These are phyloP conservation scores for Pseudomyrmex dendroicus DNA, from an alignment of 1,140 invertebrate genomes.

Conservation along the genomic window DNA sequence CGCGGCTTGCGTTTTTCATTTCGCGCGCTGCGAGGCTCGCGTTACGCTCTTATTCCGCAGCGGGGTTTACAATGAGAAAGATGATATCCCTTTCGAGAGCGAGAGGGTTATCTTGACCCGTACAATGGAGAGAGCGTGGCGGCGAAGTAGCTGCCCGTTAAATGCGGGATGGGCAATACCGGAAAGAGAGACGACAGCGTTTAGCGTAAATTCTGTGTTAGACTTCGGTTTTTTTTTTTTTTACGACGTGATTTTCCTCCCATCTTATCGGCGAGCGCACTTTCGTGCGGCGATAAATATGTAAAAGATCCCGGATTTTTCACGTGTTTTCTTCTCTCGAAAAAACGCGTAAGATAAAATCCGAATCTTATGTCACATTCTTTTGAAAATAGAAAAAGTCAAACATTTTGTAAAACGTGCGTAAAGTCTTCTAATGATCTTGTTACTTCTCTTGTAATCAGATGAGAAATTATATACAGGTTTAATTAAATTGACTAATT, in stretches of 20 bases:
- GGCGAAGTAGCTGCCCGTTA: constrained; percentile 52
- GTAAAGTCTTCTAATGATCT: too few relatives aligned
- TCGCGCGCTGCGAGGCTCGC: constrained; percentile 54
- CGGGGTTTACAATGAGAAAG: constrained; percentile 63
- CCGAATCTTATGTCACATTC: too few relatives aligned
- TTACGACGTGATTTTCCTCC: constrained; percentile 40
- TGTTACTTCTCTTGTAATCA: too few relatives aligned
- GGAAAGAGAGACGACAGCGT: constrained; percentile 32
- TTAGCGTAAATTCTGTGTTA: constrained; percentile 36
- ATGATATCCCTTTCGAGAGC: constrained; percentile 54
- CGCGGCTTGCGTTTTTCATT: constrained; percentile 33
- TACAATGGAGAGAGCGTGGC: constrained; percentile 25
- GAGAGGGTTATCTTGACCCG: constrained; percentile 48
- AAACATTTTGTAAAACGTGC: too few relatives aligned
- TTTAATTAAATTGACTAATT: too few relatives aligned
- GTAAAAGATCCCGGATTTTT: neutral
- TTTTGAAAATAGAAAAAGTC: too few relatives aligned
- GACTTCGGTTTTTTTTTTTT: neutral
- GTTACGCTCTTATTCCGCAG: constrained; percentile 59
- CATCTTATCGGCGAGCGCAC: constrained; percentile 64
- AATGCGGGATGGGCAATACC: constrained; percentile 41
- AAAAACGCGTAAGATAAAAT: too few relatives aligned
- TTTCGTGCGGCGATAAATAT: constrained; percentile 11
- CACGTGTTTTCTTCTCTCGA: too few relatives aligned
- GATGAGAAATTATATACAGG: too few relatives aligned